Base-by-base conservation (phyloP, 2,888 invertebrate species). In the Pollenia angustigena region DNA sequence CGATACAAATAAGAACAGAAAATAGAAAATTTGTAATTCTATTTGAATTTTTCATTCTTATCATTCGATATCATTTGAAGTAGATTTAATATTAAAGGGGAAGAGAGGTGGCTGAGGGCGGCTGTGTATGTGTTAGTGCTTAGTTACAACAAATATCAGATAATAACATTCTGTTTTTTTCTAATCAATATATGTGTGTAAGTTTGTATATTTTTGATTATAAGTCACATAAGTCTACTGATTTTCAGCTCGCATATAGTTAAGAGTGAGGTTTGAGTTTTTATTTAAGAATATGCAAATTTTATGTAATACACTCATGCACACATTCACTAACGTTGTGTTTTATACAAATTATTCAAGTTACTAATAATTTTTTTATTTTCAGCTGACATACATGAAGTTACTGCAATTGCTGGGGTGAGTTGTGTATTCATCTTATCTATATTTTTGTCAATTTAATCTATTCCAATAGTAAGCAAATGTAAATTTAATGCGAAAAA, bases 1-100 rank as follows among this genome's bases (percentile, higher is more conserved):
- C 23, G 60, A 46, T 23, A n/a, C 23, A 56, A 42, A 56, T 56
- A 81, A 68, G 58, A 60, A 52, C 69, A 58, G 11, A 9, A 56
- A 46, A 68, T 54, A 81, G 71, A 72, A 60, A 54, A 72, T 81
- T 76, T 87, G 58, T 78, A 78, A 81, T 83, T 81, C 81, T 72
- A 81, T 81, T 84, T 74, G 62, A 81, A 81, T 74, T 48, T 64
- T 74, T 60, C 74, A 78, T 44, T 78, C 60, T 74, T 78, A 74
- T 74, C 78, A 74, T 80, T 78, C 64, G 74, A 74, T 78, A 74
- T 64, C 44, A 14, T 52, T 11, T 60, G 56, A 42, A 78, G 62
- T 60, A 58, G 40, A 75, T 64, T 69, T 56, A 74, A 66, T 32
- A 58, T n/a, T 23, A 4, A 44, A 23, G 56, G 12, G 64, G 18